Evolutionary conservation across 2,797 vertebrate species (phyloP).

Genomic region (Coracias cyanogaster): DNA sequence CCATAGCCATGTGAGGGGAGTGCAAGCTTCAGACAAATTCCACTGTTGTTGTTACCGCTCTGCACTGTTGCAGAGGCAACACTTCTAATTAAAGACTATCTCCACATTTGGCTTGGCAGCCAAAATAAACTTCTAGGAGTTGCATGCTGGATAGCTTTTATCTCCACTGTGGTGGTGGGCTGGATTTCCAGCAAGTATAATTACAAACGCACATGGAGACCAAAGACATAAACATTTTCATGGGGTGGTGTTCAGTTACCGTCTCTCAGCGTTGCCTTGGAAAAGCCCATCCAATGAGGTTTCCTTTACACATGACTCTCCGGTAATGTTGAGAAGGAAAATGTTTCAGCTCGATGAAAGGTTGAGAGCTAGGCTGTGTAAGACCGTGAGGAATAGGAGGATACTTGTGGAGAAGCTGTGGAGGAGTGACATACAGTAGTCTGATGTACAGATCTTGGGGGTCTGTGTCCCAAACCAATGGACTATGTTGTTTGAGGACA

Average conservation of each 20-base stretch:
- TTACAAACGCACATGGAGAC: background rate
- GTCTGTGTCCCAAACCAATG: background rate
- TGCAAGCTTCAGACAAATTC: background rate
- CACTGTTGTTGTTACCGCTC: background rate
- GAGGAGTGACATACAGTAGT: background rate
- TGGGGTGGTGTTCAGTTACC: background rate
- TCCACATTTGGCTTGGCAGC: conserved; percentile 37
- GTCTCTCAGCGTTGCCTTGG: background rate
- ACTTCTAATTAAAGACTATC: conserved; percentile 36
- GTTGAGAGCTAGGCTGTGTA: background rate
- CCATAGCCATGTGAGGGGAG: background rate
- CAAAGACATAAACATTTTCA: background rate
- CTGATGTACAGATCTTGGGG: background rate
- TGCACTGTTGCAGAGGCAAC: conserved; percentile 7
- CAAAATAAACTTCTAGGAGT: conserved; percentile 36
- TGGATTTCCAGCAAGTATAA: background rate
- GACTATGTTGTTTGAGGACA: background rate
- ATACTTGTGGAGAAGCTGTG: background rate
- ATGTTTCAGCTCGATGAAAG: background rate
- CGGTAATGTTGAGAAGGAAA: background rate
- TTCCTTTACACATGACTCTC: background rate
- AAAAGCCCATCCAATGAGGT: background rate
- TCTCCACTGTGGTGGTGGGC: background rate
- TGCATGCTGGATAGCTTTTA: background rate
- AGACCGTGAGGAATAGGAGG: background rate